Conservation (phyloP, 1,140 invertebrate species). For the Hetaerina americana region DNA sequence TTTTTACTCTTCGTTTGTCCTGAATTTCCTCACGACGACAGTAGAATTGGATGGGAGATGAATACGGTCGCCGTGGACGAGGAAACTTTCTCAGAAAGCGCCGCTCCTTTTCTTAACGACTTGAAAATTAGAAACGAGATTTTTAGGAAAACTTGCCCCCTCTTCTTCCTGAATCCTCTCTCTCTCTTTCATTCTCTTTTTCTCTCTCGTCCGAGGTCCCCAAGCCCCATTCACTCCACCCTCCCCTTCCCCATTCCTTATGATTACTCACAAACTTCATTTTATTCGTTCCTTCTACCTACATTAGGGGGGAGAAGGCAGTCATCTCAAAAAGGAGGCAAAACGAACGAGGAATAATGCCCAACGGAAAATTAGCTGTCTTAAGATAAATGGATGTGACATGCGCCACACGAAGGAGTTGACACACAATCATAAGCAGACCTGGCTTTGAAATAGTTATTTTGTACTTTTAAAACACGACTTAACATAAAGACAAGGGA, state of each 20-base stretch:
- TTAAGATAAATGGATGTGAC: neutral
- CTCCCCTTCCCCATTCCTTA: too few relatives aligned
- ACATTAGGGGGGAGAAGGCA: neutral
- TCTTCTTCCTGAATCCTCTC: neutral
- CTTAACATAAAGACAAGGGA: too few relatives aligned
- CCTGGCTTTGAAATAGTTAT: too few relatives aligned
- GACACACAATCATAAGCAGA: neutral
- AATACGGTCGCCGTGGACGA: neutral
- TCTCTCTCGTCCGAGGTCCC: too few relatives aligned
- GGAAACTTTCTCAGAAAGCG: neutral
- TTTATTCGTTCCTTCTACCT: too few relatives aligned
- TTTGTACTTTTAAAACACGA: too few relatives aligned
- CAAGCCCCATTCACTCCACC: too few relatives aligned
- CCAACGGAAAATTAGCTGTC: neutral
- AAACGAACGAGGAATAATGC: neutral
- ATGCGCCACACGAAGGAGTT: neutral
- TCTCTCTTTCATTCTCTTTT: neutral
- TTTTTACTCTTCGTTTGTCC: neutral
- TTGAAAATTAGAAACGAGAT: neutral
- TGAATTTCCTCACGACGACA: neutral
- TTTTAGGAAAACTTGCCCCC: neutral
- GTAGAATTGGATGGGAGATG: neutral
- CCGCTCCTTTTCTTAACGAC: neutral
- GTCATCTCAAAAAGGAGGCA: neutral
- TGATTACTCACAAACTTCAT: too few relatives aligned